Conservation (phyloP, 2,888 invertebrate genomes). For the Chaetoderma sp. region DNA sequence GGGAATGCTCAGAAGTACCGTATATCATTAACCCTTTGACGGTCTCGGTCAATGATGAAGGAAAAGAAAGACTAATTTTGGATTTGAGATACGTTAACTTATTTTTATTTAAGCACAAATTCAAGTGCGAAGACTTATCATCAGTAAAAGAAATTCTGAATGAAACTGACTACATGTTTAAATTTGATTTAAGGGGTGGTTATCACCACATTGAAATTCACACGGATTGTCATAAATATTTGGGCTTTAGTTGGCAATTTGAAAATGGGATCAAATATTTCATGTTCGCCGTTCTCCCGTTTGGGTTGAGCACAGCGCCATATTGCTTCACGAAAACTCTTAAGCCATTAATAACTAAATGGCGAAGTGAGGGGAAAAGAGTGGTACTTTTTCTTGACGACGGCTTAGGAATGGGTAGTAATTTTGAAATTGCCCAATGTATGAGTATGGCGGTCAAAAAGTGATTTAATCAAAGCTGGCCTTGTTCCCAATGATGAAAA, state of each 20-base stretch:
- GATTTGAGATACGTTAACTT: neutral
- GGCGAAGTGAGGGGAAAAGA: neutral
- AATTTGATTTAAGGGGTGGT: slow-evolving; percentile 18
- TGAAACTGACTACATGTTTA: slow-evolving; percentile 7
- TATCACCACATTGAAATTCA: slow-evolving; percentile 19
- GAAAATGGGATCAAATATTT: neutral
- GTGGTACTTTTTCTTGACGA: neutral
- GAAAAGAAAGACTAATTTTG: slow-evolving; percentile 7
- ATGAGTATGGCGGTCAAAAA: neutral
- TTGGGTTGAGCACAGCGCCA: neutral
- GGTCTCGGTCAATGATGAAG: neutral
- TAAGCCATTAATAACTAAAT: neutral
- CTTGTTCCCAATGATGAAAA: slow-evolving; percentile 1
- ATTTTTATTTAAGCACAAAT: neutral
- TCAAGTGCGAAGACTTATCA: slow-evolving; percentile 12
- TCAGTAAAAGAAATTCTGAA: neutral
- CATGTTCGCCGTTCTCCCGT: neutral
- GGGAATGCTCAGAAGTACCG: too few species aligned
- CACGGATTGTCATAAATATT: neutral
- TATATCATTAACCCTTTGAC: slow-evolving; percentile 4
- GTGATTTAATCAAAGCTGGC: neutral
- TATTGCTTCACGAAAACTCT: neutral
- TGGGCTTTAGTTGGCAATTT: slow-evolving; percentile 18
- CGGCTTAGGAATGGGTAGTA: neutral
- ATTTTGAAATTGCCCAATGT: neutral